These are phyloP conservation scores for Panopea generosa DNA, from an alignment of 2,888 invertebrate species.

Conservation along the genomic window DNA sequence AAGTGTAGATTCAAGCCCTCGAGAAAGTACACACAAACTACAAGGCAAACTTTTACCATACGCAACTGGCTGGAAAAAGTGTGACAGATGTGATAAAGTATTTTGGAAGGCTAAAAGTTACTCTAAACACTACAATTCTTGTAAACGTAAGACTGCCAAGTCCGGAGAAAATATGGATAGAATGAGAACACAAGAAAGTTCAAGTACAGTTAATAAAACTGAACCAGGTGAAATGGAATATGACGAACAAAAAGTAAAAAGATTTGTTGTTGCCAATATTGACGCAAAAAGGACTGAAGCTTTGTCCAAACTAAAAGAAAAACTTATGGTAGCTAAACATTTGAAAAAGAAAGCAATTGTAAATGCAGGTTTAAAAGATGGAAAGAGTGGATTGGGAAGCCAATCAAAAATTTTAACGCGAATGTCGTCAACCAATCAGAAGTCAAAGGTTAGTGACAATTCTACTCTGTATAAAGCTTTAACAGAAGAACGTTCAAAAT, in stretches of 20 bases:
- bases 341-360: not conserved
- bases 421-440: not conserved
- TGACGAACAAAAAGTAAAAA: not conserved
- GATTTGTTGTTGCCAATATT: not conserved
- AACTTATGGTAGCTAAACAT: conserved; percentile 5
- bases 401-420: not conserved
- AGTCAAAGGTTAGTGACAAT: not conserved
- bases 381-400: not conserved
- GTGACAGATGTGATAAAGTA: conserved; percentile 50
- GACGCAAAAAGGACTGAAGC: conserved; percentile 11
- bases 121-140: conserved; percentile 31
- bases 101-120: conserved; percentile 50
- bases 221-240: not conserved
- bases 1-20: not conserved
- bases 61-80: conserved; percentile 43
- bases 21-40: not conserved
- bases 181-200: not conserved
- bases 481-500: conserved; percentile 9
- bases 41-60: conserved; percentile 16
- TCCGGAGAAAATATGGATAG: not conserved
- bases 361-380: not conserved
- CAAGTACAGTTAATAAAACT: not conserved
- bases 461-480: conserved; percentile 15
- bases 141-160: conserved; percentile 13
- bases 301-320: conserved; percentile 24